Evolutionary conservation across 2,797 vertebrate genomes (phyloP), one percentile per base, ranked within the genome.

Genomic region (Sphenopsis melanotis): DNA sequence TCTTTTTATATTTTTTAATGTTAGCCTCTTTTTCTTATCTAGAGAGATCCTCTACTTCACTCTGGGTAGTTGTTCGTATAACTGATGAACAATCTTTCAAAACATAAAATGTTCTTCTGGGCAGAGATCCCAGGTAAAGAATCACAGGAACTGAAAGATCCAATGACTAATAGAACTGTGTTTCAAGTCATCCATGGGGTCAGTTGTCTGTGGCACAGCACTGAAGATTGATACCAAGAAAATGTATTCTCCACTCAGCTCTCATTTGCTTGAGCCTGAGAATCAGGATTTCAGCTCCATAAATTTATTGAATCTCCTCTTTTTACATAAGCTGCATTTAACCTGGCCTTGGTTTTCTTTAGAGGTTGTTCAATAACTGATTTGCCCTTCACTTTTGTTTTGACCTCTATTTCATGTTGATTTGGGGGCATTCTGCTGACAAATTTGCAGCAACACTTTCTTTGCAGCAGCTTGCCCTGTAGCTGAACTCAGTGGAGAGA

Each of bases 241-340:
- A 94, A 92, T 46, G 30, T 76, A 49, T 95, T 94, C 76, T 88
- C 15, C 23, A 32, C 36, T 85, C 46, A 55, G 41, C 11, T 77
- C 47, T 87, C 50, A 71, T 91, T 92, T 93, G 7, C 50, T 78
- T 81, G 47, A 93, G 55, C 47, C 77, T 44, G 32, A 75, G 65
- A 92, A 71, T 70, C 44, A 85, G 9, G 15, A 64, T 26, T 57
- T 53, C 55, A 86, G 50, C 27, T 94, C 50, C 24, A 72, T 44
- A 76, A 83, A 94, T 82, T 83, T 95, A 59, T 84, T 77, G 76
- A 87, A 87, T 60, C 9, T 68, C n/a, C n/a, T 78, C 37, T 87
- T 78, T 91, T 85, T 87, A 64, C 69, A 83, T 89, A 89, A 95
- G 9, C n/a, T 55, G 37, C 68, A 52, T 79, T 93, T 94, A 91